phyloP scores from a whole-genome alignment of 2,797 vertebrate species.

The Cichlasoma orientale region DNA sequence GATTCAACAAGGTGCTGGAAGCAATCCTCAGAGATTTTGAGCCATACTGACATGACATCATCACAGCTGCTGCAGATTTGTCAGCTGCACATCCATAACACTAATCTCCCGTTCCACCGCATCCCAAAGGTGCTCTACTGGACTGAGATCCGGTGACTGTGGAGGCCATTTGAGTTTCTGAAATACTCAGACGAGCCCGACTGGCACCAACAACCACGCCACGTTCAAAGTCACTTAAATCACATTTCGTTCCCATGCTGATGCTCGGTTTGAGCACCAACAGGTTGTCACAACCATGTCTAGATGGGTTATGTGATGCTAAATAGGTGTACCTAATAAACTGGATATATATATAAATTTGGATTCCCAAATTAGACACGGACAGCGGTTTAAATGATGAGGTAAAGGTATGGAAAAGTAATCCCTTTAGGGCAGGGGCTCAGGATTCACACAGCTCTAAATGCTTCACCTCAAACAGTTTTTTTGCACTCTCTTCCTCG shows the following conservation, averaged over 20 bases:
- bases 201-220: not conserved
- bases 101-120: not conserved
- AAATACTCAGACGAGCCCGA: not conserved
- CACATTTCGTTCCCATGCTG: not conserved
- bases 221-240: not conserved
- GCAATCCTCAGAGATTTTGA: not conserved
- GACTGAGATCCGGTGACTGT: not conserved
- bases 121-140: not conserved
- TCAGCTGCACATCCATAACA: not conserved
- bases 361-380: not conserved
- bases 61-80: not conserved
- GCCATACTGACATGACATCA: not conserved
- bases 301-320: accelerated
- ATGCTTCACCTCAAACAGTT: not conserved
- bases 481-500: not conserved
- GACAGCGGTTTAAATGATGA: not conserved
- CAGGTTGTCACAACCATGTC: not conserved
- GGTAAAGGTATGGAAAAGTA: not conserved
- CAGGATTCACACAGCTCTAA: not conserved
- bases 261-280: not conserved
- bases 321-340: not conserved
- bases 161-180: not conserved
- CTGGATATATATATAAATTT: not conserved
- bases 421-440: not conserved
- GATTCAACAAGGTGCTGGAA: not conserved